These are phyloP conservation scores for Synanceia verrucosa DNA, from an alignment of 2,797 vertebrate genomes.

Conservation along the genomic window DNA sequence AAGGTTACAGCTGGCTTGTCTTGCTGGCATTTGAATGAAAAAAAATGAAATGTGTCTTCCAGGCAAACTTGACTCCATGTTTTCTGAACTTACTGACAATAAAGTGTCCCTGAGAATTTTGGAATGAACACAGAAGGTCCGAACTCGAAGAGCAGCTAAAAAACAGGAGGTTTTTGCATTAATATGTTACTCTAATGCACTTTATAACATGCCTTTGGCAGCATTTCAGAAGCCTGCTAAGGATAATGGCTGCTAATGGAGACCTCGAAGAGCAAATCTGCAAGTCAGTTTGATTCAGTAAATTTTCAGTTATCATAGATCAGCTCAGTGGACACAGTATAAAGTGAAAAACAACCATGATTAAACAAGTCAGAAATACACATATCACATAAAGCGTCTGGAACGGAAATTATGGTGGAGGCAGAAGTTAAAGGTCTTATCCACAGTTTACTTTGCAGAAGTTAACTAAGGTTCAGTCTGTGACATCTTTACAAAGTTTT, in stretches of 20 bases:
- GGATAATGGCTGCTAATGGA: constrained; percentile 12
- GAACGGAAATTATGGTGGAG: neutral
- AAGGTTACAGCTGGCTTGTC: no score
- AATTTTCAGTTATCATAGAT: neutral
- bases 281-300: neutral
- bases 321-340: neutral
- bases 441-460: neutral
- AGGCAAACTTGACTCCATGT: neutral
- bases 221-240: neutral
- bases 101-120: neutral
- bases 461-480: neutral
- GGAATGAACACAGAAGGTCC: neutral
- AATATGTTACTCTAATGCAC: neutral
- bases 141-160: neutral
- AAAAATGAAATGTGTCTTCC: neutral
- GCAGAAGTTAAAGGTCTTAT: neutral
- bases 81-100: neutral
- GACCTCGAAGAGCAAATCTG: neutral
- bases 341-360: neutral
- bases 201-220: constrained; percentile 2
- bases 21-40: no score
- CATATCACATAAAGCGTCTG: neutral
- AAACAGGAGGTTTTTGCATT: neutral
- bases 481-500: neutral
- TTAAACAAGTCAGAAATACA: neutral